Evolutionary conservation across 2,888 invertebrate species (phyloP), one percentile per base, ranked within the genome.

Genomic region (Chesias legatella): DNA sequence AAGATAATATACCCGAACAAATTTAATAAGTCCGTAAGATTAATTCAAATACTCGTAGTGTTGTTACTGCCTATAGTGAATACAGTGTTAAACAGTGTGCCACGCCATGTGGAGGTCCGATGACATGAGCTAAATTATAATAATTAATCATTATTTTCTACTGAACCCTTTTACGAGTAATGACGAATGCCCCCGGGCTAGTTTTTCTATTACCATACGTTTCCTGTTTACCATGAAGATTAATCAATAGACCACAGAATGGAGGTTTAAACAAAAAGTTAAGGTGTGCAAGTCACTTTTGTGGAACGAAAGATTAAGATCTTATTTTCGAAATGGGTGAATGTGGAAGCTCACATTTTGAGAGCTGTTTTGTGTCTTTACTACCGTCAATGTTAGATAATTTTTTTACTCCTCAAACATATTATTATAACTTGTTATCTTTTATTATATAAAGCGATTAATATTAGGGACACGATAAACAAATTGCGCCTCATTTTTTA

Each of bases 71-170:
- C 11, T 17, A 32, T 33, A 30, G 31, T 7, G 30, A 11, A 4
- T 1, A 22, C 20, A 5, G 13, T 5, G 13, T 3, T 21, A 24
- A 20, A 29, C 48, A 35, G 48, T 39, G 37, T 25, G 26, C 43
- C 53, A 45, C 51, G 53, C 60, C 70, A 70, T 73, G 62, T 67
- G 72, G 60, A 54, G 57, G 67, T 60, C 58, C 77, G 81, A 83
- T 85, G 85, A 85, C 83, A 80, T 64, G 76, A 68, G 70, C 70
- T 77, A 79, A 81, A 84, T 82, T 77, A 75, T 69, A 63, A 74
- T 77, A 79, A 85, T 86, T 84, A 85, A 86, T 86, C 84, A 84
- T 77, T 79, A 83, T 79, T 75, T 75, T 67, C 63, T 67, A 69
- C 67, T 54, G 60, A 74, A 73, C 74, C 76, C 73, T 73, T 66